phyloP scores from a whole-genome alignment of 1,140 invertebrate genomes.

The Cydia amplana region DNA sequence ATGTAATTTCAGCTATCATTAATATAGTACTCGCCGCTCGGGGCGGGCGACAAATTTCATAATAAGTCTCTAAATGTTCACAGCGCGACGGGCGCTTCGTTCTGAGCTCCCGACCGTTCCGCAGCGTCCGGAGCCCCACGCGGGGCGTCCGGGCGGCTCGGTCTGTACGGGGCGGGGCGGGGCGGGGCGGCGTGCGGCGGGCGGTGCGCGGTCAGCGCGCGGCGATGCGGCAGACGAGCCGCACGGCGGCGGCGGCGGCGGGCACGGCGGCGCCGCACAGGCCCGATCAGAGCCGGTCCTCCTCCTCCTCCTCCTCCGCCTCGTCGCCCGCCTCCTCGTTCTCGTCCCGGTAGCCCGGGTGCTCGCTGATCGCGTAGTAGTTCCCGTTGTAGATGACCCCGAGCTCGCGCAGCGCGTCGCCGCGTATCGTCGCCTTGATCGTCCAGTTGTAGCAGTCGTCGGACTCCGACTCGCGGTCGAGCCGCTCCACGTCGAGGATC shows the following conservation, averaged over 20 bases:
- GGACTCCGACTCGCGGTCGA: constrained; percentile 93
- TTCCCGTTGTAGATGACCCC: constrained; percentile 97
- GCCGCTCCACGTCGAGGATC: constrained; percentile 94
- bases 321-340: constrained; percentile 90
- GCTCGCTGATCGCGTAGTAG: constrained; percentile 96
- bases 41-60: constrained; percentile 59
- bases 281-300: constrained; percentile 87
- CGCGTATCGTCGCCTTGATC: constrained; percentile 94
- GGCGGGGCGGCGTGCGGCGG: constrained; percentile 29
- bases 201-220: constrained; percentile 43
- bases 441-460: constrained; percentile 97
- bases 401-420: constrained; percentile 92
- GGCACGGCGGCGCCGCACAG: constrained; percentile 74
- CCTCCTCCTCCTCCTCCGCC: constrained; percentile 88
- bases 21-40: constrained; percentile 53
- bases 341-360: constrained; percentile 94
- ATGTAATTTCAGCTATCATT: constrained; percentile 67
- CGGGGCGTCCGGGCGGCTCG: too few relatives aligned
- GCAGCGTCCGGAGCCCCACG: background rate
- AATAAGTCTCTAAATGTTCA: constrained; percentile 68
- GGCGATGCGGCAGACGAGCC: constrained; percentile 69
- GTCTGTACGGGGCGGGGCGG: background rate
- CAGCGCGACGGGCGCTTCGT: constrained; percentile 39
- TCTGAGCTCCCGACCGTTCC: constrained; percentile 33
- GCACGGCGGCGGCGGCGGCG: constrained; percentile 74